Percentiles rank a stretch among this genome's conserved stretches.
Evolutionary conservation across 1,140 invertebrate species (phyloP).

Genomic region (Acromyrmex heyeri): DNA sequence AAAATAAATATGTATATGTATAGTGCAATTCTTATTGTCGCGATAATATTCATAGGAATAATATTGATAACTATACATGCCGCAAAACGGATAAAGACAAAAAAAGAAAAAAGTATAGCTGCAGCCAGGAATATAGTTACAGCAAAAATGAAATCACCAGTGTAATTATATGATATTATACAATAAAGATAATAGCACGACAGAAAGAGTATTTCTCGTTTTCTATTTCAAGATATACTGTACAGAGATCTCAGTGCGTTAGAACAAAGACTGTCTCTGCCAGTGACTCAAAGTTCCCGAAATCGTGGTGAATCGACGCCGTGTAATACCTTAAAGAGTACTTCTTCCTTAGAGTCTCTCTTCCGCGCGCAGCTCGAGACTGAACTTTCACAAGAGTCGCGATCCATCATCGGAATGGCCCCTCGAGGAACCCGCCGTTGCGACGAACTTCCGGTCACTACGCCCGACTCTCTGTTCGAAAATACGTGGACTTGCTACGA

Average conservation of each 20-base stretch:
- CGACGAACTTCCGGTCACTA: constrained; percentile 68
- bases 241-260: constrained; percentile 9
- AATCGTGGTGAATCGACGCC: constrained; percentile 47
- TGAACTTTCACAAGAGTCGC: constrained; percentile 61
- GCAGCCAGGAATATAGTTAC: too few species aligned
- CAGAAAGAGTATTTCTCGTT: not conserved
- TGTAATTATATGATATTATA: not conserved
- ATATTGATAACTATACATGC: too few species aligned
- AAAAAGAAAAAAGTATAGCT: too few species aligned
- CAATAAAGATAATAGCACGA: not conserved
- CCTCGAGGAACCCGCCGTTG: constrained; percentile 61
- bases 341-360: constrained; percentile 48
- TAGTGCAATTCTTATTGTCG: too few species aligned
- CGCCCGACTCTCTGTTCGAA: constrained; percentile 46
- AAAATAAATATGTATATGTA: too few species aligned
- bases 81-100: too few species aligned
- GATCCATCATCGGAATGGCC: constrained; percentile 68
- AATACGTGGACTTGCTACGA: constrained; percentile 49
- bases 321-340: constrained; percentile 58
- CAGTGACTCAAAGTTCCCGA: constrained; percentile 47
- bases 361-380: constrained; percentile 33
- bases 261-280: constrained; percentile 46
- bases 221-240: not conserved
- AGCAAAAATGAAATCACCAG: too few species aligned
- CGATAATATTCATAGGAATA: too few species aligned